Evolutionary conservation across 2,113 vertebrate species (phyloP).

Genomic region (Lepidothrix coronata): DNA sequence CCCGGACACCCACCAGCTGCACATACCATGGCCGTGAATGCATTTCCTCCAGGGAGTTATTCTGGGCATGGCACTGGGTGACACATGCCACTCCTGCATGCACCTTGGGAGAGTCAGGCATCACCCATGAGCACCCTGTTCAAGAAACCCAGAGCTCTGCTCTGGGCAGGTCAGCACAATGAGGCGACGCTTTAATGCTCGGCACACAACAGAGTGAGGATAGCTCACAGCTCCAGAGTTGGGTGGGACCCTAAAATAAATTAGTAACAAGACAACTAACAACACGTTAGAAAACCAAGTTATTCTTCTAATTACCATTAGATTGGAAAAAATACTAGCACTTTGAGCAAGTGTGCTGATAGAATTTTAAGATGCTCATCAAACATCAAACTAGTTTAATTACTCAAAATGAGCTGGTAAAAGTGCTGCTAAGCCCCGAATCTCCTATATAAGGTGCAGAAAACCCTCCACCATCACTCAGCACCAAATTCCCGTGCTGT

Average conservation of each 20-base stretch:
- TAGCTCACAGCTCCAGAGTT: neutral
- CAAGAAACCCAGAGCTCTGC: neutral
- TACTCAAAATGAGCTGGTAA: neutral
- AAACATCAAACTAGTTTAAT: neutral
- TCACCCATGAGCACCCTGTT: fast-evolving
- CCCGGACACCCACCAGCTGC: fast-evolving
- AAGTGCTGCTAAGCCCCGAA: neutral
- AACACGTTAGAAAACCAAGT: neutral
- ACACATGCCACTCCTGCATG: neutral
- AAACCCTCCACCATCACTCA: neutral
- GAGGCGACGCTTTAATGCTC: neutral
- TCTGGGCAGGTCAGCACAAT: neutral
- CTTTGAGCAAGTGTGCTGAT: neutral
- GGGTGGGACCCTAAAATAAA: neutral
- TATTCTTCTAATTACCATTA: neutral
- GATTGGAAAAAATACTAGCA: neutral
- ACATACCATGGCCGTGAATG: neutral
- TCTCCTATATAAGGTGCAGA: fast-evolving
- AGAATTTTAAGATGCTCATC: neutral
- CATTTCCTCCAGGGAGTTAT: neutral
- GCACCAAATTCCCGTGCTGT: neutral
- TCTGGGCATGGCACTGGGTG: neutral
- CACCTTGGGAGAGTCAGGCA: neutral
- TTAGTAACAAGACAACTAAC: neutral
- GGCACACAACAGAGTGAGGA: fast-evolving